These are phyloP conservation scores for Metaphire vulgaris DNA, from an alignment of 1,140 invertebrate species.

Conservation along the genomic window DNA sequence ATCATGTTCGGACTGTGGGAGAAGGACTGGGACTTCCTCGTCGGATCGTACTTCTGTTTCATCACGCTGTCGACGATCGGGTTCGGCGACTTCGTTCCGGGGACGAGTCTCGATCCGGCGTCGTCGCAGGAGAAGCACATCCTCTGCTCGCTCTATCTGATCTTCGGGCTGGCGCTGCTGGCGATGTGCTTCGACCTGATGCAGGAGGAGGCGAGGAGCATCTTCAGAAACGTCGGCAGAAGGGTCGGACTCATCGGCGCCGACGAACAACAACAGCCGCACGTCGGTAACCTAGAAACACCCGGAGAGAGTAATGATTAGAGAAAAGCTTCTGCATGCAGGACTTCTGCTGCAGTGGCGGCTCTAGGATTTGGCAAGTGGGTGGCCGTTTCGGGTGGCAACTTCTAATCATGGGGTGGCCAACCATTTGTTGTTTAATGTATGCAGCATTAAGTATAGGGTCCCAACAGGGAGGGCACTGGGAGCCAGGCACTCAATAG, in stretches of 20 bases:
- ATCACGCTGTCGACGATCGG: slow-evolving; percentile 73
- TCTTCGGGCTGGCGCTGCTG: slow-evolving; percentile 91
- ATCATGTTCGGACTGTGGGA: slow-evolving; percentile 65
- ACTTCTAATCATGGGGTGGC: too few species aligned
- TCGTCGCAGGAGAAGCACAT: slow-evolving; percentile 42
- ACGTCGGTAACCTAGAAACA: too few species aligned
- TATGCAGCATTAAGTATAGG: too few species aligned
- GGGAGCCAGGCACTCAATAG: too few species aligned
- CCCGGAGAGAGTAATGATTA: too few species aligned
- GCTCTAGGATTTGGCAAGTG: too few species aligned
- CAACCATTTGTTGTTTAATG: too few species aligned
- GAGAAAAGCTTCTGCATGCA: too few species aligned
- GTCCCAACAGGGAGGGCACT: too few species aligned
- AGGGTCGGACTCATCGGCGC: slow-evolving; percentile 47
- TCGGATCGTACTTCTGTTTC: slow-evolving; percentile 91
- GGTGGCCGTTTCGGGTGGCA: too few species aligned
- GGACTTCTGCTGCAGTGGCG: too few species aligned
- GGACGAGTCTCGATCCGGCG: slow-evolving; percentile 58
- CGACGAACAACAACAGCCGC: neutral
- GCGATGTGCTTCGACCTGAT: slow-evolving; percentile 98
- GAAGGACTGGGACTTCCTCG: slow-evolving; percentile 79
- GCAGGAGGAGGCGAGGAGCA: slow-evolving; percentile 76
- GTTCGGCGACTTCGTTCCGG: slow-evolving; percentile 91
- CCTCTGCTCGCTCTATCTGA: slow-evolving; percentile 49
- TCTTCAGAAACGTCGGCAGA: slow-evolving; percentile 63